Evolutionary conservation across 2,888 invertebrate genomes (phyloP).

Genomic region (Colostygia pectinataria): DNA sequence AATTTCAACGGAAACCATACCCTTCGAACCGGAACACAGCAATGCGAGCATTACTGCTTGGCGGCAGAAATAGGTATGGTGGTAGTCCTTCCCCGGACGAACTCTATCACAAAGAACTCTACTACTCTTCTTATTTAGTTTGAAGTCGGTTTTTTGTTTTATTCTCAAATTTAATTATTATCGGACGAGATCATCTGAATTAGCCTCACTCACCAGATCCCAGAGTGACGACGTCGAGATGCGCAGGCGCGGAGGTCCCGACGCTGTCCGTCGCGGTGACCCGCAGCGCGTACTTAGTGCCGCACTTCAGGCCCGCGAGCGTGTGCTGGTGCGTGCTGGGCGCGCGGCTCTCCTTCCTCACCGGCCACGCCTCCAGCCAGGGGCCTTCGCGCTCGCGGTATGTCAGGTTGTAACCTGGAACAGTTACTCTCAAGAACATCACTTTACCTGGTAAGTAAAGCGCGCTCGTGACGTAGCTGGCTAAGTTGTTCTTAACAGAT

Average conservation of each 20-base stretch:
- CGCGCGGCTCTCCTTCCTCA: constrained; percentile 79
- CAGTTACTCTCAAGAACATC: background rate
- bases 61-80: too few species aligned
- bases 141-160: too few species aligned
- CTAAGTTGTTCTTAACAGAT: too few species aligned
- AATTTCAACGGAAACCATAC: too few species aligned
- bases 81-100: too few species aligned
- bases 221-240: constrained; percentile 83
- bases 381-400: constrained; percentile 76
- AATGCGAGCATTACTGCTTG: too few species aligned
- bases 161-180: background rate
- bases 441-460: too few species aligned
- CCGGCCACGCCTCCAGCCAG: constrained; percentile 85
- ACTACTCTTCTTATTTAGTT: too few species aligned
- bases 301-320: constrained; percentile 90
- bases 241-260: constrained; percentile 88
- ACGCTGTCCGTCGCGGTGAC: constrained; percentile 91
- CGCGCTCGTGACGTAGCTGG: too few species aligned
- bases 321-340: constrained; percentile 84
- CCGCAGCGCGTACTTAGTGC: constrained; percentile 90
- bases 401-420: constrained; percentile 74
- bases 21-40: too few species aligned
- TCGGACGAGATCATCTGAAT: too few species aligned
- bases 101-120: too few species aligned
- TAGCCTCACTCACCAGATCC: constrained; percentile 82